These are phyloP conservation scores for Thryonomys swinderianus DNA, from an alignment of 2,113 vertebrate species.

Conservation along the genomic window DNA sequence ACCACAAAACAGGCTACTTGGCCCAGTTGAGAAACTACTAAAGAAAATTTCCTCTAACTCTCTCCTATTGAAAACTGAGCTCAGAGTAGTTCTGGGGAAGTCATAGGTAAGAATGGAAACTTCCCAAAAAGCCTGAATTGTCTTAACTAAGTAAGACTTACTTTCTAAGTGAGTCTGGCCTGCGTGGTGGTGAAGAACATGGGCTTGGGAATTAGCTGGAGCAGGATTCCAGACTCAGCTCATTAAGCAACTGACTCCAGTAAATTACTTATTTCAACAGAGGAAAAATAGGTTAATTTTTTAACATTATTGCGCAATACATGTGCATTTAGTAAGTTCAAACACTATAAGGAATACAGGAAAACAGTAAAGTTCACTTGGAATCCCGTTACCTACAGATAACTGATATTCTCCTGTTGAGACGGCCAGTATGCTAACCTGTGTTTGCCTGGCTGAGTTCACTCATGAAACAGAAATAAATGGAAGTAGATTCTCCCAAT, in stretches of 20 bases:
- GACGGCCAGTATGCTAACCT: neutral
- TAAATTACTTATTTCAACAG: constrained; percentile 40
- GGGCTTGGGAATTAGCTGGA: neutral
- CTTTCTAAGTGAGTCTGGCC: neutral
- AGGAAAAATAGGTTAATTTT: constrained; percentile 11
- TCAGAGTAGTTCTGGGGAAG: neutral
- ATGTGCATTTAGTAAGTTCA: constrained; percentile 27
- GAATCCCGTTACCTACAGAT: constrained; percentile 22
- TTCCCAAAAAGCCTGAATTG: neutral
- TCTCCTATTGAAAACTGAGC: neutral
- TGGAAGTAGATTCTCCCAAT: neutral
- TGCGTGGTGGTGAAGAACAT: neutral
- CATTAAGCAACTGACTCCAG: constrained; percentile 47
- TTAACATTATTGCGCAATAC: constrained; percentile 36
- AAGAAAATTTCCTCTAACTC: neutral
- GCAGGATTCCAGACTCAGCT: constrained; percentile 8
- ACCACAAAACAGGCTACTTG: neutral
- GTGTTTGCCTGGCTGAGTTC: neutral
- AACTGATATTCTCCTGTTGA: neutral
- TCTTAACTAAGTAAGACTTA: neutral
- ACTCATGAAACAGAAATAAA: neutral
- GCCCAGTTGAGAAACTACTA: neutral
- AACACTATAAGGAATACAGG: neutral
- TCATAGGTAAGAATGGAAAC: neutral
- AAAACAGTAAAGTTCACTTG: neutral